phyloP scores from a whole-genome alignment of 2,113 vertebrate genomes.

The Salvator merianae region DNA sequence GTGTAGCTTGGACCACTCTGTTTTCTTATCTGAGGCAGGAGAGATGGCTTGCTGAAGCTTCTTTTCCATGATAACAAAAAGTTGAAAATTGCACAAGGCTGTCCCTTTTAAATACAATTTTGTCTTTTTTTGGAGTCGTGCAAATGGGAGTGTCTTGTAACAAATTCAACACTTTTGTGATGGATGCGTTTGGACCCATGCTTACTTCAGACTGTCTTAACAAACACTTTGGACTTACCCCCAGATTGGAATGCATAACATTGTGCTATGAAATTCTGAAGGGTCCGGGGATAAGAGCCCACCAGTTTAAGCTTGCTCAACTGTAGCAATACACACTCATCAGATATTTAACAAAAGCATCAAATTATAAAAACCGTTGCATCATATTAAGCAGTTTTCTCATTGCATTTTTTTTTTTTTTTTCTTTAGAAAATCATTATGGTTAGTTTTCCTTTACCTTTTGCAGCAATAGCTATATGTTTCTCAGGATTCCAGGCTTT shows the following conservation, averaged over 20 bases:
- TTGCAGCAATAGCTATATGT: slow-evolving; percentile 20
- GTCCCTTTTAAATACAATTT: slow-evolving; percentile 39
- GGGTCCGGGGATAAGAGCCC: slow-evolving; percentile 54
- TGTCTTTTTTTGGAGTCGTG: slow-evolving; percentile 10
- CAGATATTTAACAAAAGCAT: no score
- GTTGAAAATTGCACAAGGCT: slow-evolving; percentile 5
- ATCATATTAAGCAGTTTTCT: not conserved
- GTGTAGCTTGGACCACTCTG: slow-evolving; percentile 13
- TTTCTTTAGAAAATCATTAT: not conserved
- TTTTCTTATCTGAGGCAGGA: not conserved
- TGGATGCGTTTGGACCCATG: not conserved
- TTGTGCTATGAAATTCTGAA: not conserved
- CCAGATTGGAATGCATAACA: not conserved
- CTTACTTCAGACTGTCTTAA: not conserved
- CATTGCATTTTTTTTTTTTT: not conserved
- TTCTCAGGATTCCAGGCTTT: not conserved
- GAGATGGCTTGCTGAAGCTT: not conserved
- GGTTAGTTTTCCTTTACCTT: slow-evolving; percentile 37
- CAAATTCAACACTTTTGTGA: no score
- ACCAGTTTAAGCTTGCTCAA: slow-evolving; percentile 13
- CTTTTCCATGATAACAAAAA: slow-evolving; percentile 10
- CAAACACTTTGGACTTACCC: no score
- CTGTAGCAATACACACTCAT: not conserved
- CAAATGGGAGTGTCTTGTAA: not conserved
- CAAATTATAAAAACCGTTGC: no score